These are phyloP conservation scores for Silurus meridionalis DNA, from an alignment of 2,113 vertebrate species.

Conservation along the genomic window DNA sequence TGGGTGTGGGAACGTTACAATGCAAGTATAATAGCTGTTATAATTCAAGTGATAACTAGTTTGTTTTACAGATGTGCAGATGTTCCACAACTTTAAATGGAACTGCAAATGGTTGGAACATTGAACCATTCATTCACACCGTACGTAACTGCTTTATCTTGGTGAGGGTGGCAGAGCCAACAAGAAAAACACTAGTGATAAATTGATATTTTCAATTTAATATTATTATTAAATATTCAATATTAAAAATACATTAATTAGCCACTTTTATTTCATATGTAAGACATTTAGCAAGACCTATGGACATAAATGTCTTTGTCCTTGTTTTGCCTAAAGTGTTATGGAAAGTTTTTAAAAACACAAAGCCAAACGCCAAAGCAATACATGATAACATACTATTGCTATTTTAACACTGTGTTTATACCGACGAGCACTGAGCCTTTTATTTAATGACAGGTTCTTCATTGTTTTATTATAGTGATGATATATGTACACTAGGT, in stretches of 20 bases:
- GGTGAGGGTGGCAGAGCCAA: no score
- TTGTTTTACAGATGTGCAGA: neutral
- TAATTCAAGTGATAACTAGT: constrained; percentile 5
- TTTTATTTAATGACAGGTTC: neutral
- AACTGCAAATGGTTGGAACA: neutral
- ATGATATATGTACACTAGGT: neutral
- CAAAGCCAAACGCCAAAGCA: neutral
- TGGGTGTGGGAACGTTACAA: neutral
- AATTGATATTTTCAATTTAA: neutral
- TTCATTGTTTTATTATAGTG: neutral
- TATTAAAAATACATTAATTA: neutral
- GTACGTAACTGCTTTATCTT: neutral
- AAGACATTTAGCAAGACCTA: neutral
- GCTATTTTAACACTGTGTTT: neutral
- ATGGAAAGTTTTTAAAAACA: neutral
- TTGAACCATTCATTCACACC: neutral
- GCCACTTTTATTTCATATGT: neutral
- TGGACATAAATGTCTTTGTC: neutral
- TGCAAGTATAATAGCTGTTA: neutral
- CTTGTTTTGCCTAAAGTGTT: neutral
- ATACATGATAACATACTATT: neutral
- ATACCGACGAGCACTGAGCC: neutral
- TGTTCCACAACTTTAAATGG: neutral
- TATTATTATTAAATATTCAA: neutral
- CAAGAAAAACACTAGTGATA: neutral